Evolutionary conservation across 2,113 vertebrate genomes (phyloP).

Genomic region (Oophaga pumilio): DNA sequence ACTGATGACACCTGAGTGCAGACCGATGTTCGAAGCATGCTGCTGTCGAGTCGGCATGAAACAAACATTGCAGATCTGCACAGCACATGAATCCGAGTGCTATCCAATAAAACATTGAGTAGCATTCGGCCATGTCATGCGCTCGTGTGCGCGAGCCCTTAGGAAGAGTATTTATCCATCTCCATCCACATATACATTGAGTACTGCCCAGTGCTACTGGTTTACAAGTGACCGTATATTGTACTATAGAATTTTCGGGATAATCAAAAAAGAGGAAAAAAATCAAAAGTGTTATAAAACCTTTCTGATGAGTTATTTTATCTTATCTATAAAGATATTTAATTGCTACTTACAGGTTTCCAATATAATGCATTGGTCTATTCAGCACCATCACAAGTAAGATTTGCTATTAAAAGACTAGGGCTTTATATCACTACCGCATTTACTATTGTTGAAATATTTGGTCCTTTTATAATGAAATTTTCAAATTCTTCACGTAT

Average conservation of each 20-base stretch:
- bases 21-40: too few relatives aligned
- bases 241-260: background rate
- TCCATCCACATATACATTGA: background rate
- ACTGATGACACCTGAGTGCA: too few relatives aligned
- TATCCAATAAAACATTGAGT: too few relatives aligned
- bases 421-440: background rate
- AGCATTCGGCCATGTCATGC: too few relatives aligned
- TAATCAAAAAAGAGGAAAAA: background rate
- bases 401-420: background rate
- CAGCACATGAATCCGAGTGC: too few relatives aligned
- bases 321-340: background rate
- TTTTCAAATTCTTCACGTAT: background rate
- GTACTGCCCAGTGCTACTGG: background rate
- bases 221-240: background rate
- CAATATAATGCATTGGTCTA: background rate
- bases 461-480: background rate
- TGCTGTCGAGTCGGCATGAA: too few relatives aligned
- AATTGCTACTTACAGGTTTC: background rate
- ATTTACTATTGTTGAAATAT: conserved; percentile 13
- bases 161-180: too few relatives aligned
- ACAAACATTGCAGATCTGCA: too few relatives aligned
- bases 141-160: too few relatives aligned
- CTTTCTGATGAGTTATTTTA: background rate
- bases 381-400: background rate
- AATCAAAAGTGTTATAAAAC: background rate